These are phyloP conservation scores for Sterrhoptilus dennistouni DNA, from an alignment of 2,113 vertebrate genomes.

Conservation along the genomic window DNA sequence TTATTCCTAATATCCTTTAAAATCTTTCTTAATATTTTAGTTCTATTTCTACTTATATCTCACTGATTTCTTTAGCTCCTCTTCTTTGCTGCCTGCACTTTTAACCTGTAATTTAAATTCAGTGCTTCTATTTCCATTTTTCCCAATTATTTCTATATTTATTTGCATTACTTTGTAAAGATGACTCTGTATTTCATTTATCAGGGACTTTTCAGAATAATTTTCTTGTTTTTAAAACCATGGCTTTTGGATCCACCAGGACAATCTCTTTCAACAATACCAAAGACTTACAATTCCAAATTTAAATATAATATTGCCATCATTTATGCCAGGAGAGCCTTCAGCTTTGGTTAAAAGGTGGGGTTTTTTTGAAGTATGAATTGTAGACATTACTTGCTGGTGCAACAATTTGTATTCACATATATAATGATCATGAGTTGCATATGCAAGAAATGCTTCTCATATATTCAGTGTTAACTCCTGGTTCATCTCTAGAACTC, in stretches of 20 bases:
- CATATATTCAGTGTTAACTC: neutral
- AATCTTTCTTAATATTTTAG: neutral
- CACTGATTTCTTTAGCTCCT: neutral
- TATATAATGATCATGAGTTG: neutral
- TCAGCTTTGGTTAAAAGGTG: neutral
- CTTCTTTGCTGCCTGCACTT: neutral
- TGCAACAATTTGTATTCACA: neutral
- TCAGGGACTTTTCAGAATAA: neutral
- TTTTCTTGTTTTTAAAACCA: neutral
- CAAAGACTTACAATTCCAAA: neutral
- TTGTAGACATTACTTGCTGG: neutral
- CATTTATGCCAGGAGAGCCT: neutral
- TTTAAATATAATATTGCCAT: neutral
- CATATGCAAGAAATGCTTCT: neutral
- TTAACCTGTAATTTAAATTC: constrained; percentile 33
- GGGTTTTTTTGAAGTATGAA: neutral
- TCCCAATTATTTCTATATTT: neutral
- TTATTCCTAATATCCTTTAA: constrained; percentile 4
- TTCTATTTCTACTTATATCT: neutral
- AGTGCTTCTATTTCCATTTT: neutral
- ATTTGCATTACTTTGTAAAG: neutral
- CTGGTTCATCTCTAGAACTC: neutral
- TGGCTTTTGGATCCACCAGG: neutral
- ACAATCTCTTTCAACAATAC: neutral
- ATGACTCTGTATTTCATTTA: neutral